These are phyloP conservation scores for Agonopterix subpropinquella DNA, from an alignment of 2,888 invertebrate genomes.

Conservation along the genomic window DNA sequence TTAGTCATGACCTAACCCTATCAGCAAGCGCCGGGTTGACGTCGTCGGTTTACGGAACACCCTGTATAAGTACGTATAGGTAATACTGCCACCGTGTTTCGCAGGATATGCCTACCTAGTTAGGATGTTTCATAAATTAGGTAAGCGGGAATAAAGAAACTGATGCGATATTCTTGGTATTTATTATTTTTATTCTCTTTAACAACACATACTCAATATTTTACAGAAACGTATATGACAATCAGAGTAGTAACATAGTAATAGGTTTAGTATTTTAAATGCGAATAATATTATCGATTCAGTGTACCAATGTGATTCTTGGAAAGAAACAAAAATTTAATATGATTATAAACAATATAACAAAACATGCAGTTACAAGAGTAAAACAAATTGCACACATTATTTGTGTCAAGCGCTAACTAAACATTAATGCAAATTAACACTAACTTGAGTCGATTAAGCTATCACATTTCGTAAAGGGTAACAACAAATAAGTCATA, in stretches of 20 bases:
- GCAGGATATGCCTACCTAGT: too few species aligned
- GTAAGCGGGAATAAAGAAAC: neutral
- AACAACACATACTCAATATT: slow-evolving; percentile 77
- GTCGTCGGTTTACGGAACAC: too few species aligned
- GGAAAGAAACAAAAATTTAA: slow-evolving; percentile 26
- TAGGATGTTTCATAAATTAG: neutral
- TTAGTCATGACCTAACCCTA: too few species aligned
- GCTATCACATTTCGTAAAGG: slow-evolving; percentile 65
- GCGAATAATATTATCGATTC: slow-evolving; percentile 58
- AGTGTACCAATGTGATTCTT: slow-evolving; percentile 41
- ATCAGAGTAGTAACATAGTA: slow-evolving; percentile 72
- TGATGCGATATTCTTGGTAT: slow-evolving; percentile 47
- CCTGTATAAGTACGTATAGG: too few species aligned
- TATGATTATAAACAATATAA: slow-evolving; percentile 10
- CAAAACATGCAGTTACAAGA: slow-evolving; percentile 4
- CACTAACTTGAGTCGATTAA: slow-evolving; percentile 56
- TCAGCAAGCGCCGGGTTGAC: too few species aligned
- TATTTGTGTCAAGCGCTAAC: slow-evolving; percentile 39
- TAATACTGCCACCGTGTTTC: too few species aligned
- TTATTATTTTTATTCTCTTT: slow-evolving; percentile 75
- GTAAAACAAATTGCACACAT: slow-evolving; percentile 48
- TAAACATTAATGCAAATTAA: slow-evolving; percentile 47
- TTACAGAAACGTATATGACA: slow-evolving; percentile 77
- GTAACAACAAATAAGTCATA: slow-evolving; percentile 67
- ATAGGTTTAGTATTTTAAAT: slow-evolving; percentile 66